Evolutionary conservation across 2,113 vertebrate genomes (phyloP).

Genomic region (Megaceryle torquata): DNA sequence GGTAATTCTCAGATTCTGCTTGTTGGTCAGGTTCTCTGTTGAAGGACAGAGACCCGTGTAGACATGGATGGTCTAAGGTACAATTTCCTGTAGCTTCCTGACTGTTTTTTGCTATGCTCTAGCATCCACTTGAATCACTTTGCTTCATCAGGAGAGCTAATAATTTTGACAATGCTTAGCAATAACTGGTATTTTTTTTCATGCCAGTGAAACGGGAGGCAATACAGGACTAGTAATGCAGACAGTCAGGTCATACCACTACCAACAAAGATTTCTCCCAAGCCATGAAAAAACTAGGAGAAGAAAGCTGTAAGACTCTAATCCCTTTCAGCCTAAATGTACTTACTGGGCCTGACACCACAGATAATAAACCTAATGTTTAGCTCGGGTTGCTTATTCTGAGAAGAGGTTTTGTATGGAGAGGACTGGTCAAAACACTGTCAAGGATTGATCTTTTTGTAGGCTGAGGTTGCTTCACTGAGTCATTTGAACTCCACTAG

Average conservation of each 20-base stretch:
- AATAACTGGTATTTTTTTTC: not conserved
- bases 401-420: not conserved
- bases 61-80: not conserved
- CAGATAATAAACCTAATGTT: not conserved
- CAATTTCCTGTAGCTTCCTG: not conserved
- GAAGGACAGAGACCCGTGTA: not conserved
- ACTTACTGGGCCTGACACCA: not conserved
- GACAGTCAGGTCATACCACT: not conserved
- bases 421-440: not conserved
- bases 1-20: not conserved
- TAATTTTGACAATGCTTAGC: not conserved
- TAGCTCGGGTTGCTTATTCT: not conserved
- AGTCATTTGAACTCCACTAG: not conserved
- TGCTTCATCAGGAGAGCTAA: not conserved
- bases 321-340: not conserved
- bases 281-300: not conserved
- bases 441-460: not conserved
- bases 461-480: not conserved
- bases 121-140: not conserved
- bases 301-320: not conserved
- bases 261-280: not conserved
- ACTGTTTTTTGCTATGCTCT: not conserved
- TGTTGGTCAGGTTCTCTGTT: not conserved
- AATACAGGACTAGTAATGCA: not conserved
- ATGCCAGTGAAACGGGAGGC: not conserved